These are phyloP conservation scores for Galagoides demidoff DNA, from an alignment of 2,797 vertebrate genomes.

Conservation along the genomic window DNA sequence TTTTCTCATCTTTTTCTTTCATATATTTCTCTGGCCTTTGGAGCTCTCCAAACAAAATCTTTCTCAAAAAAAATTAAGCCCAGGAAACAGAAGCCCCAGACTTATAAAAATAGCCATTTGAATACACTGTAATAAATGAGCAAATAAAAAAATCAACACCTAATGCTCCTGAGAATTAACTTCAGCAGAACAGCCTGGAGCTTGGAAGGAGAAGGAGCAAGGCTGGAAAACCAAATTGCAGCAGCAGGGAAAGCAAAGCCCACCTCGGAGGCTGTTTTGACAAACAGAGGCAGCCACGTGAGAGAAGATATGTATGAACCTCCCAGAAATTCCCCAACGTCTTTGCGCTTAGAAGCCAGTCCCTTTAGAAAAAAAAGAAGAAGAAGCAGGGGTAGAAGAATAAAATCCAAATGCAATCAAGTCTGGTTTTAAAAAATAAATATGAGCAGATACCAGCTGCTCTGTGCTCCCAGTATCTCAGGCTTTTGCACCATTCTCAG, in stretches of 20 bases:
- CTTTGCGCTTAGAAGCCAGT: not conserved
- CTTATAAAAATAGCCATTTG: conserved; percentile 2
- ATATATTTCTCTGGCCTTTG: not conserved
- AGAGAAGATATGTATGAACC: not conserved
- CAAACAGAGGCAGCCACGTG: not conserved
- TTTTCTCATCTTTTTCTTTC: not conserved
- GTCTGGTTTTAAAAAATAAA: conserved; percentile 1
- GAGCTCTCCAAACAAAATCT: conserved; percentile 10
- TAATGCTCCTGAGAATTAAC: not conserved
- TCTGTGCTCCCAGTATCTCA: not conserved
- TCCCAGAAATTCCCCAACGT: not conserved
- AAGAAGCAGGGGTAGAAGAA: too few species aligned
- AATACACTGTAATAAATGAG: not conserved
- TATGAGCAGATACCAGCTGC: not conserved
- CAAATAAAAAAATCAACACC: conserved; percentile 51
- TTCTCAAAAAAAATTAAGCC: conserved; percentile 30
- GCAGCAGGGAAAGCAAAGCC: not conserved
- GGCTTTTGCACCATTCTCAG: not conserved
- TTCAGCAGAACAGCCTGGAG: not conserved
- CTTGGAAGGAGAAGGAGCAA: not conserved
- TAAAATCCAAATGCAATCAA: not conserved
- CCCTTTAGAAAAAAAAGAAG: not conserved
- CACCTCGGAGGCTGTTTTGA: not conserved
- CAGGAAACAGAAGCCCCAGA: not conserved
- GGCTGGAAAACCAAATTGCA: not conserved